Evolutionary conservation across 1,140 invertebrate genomes (phyloP).

Genomic region (Telenomus remus): DNA sequence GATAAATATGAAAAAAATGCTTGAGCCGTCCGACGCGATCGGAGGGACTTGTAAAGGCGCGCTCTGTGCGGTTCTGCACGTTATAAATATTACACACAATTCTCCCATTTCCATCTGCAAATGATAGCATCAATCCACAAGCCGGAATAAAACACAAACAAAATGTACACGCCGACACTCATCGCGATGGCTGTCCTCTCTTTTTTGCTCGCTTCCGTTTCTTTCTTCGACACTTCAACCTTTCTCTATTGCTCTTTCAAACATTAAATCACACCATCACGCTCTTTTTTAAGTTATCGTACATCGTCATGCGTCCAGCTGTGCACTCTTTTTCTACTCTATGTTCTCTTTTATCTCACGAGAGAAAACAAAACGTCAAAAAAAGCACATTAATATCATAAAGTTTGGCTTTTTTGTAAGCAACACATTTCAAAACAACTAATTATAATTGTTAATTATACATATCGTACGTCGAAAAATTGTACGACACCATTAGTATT

Average conservation of each 20-base stretch:
- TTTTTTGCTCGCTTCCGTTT: constrained; percentile 38
- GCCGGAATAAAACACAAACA: constrained; percentile 47
- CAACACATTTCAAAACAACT: no score
- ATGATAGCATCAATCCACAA: constrained; percentile 62
- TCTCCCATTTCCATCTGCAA: constrained; percentile 58
- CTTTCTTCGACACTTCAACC: constrained; percentile 44
- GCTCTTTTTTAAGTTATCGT: constrained; percentile 22
- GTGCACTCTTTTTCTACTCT: no score
- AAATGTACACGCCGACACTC: constrained; percentile 37
- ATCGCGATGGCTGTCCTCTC: constrained; percentile 43
- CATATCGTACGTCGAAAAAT: no score
- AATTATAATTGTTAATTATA: no score
- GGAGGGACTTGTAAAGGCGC: constrained; percentile 29
- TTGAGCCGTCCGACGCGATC: constrained; percentile 29
- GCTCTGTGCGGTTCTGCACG: constrained; percentile 15
- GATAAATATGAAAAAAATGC: constrained; percentile 51
- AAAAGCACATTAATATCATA: constrained; percentile 11
- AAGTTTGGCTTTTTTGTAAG: no score
- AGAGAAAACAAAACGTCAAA: constrained; percentile 15
- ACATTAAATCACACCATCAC: constrained; percentile 37
- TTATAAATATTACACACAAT: constrained; percentile 58
- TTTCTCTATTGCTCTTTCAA: constrained; percentile 29
- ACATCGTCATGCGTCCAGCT: no score
- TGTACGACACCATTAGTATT: no score
- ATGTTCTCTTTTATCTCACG: no score